phyloP scores from a whole-genome alignment of 2,113 vertebrate genomes.

The Corythaeola cristata region DNA sequence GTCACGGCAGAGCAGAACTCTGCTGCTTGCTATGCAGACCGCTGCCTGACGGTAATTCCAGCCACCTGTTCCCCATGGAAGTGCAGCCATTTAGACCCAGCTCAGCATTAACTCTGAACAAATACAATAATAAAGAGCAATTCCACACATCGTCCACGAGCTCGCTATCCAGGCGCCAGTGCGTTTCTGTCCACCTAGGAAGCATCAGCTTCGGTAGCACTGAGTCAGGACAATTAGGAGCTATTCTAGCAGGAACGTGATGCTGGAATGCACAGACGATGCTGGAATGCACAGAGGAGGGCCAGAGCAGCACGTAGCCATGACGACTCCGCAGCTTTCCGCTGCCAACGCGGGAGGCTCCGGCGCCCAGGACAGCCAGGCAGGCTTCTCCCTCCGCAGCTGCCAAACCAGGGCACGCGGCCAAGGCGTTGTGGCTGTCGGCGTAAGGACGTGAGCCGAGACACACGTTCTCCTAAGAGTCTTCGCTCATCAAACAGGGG shows the following conservation, averaged over 20 bases:
- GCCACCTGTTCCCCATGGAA: neutral
- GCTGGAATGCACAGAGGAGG: neutral
- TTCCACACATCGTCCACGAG: neutral
- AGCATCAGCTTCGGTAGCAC: neutral
- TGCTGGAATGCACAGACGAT: neutral
- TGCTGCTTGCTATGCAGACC: neutral
- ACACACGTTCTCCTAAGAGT: fast-evolving
- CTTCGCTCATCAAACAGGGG: neutral
- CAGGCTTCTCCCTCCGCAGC: neutral
- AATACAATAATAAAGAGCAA: neutral
- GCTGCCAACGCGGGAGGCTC: neutral
- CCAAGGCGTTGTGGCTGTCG: neutral
- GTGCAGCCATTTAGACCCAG: neutral
- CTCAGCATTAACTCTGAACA: neutral
- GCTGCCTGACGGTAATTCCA: neutral
- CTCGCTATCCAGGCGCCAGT: neutral
- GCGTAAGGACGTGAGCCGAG: neutral
- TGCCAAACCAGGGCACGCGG: neutral
- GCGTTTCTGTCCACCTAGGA: neutral
- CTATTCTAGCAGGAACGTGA: neutral
- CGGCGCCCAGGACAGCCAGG: neutral
- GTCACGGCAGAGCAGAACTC: neutral
- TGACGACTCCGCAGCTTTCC: neutral
- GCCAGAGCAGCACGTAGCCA: neutral
- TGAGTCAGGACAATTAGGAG: neutral